These are phyloP conservation scores for Gadus macrocephalus DNA, from an alignment of 2,113 vertebrate species.

Conservation along the genomic window DNA sequence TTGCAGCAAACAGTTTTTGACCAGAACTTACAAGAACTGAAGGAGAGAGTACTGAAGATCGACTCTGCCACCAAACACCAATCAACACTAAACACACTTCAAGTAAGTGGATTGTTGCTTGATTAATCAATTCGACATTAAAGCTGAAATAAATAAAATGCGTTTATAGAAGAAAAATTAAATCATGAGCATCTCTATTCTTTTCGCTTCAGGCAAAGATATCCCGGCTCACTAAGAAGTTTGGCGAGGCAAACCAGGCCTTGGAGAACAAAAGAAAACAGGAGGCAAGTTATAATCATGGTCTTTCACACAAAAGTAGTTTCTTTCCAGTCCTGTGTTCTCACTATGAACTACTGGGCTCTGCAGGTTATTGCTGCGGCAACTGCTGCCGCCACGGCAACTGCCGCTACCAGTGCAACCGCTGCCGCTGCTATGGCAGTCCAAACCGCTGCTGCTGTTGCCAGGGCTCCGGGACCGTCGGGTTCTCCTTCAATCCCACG, in stretches of 20 bases:
- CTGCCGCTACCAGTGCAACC: conserved; percentile 22
- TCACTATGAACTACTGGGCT: not conserved
- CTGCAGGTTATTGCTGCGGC: conserved; percentile 30
- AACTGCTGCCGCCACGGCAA: not conserved
- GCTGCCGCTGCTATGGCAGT: not conserved
- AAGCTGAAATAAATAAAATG: not conserved
- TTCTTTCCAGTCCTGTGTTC: too few species aligned
- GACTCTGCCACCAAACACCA: conserved; percentile 89
- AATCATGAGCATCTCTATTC: not conserved
- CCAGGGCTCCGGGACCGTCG: conserved; percentile 45
- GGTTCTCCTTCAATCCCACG: conserved; percentile 54
- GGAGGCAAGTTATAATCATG: conserved; percentile 71
- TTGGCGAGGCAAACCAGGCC: conserved; percentile 84
- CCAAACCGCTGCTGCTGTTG: conserved; percentile 23
- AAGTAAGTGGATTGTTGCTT: conserved; percentile 69
- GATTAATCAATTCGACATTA: not conserved
- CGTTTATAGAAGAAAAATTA: not conserved
- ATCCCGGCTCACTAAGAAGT: conserved; percentile 87
- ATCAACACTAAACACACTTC: conserved; percentile 81
- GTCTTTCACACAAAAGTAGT: not conserved
- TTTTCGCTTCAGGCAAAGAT: conserved; percentile 82
- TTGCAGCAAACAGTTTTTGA: conserved; percentile 86
- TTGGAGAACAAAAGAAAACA: conserved; percentile 89
- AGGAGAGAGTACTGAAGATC: conserved; percentile 87
- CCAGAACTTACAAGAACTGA: conserved; percentile 83